phyloP scores from a whole-genome alignment of 2,797 vertebrate species.

The Danio choprae region DNA sequence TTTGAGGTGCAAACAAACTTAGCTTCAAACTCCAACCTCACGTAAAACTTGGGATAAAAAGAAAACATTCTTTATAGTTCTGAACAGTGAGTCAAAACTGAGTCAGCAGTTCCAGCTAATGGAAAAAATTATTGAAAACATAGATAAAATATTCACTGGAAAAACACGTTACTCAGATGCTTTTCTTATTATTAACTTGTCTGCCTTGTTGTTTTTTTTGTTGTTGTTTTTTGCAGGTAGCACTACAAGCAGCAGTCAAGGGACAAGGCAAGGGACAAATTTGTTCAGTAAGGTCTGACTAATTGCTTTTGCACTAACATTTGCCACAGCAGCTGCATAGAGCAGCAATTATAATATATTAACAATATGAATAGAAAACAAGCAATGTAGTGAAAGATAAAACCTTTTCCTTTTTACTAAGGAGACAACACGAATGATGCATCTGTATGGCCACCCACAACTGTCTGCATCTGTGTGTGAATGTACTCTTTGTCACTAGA shows the following conservation, averaged over 20 bases:
- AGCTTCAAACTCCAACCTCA: not conserved
- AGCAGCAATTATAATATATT: constrained; percentile 65
- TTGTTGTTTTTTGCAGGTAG: constrained; percentile 79
- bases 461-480: constrained; percentile 9
- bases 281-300: constrained; percentile 88
- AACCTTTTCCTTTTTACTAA: not conserved
- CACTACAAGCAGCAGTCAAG: constrained; percentile 82
- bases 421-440: not conserved
- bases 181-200: constrained; percentile 20
- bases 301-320: constrained; percentile 71
- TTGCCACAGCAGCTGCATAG: constrained; percentile 56
- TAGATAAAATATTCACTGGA: not conserved
- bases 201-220: constrained; percentile 18
- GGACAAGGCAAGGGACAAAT: constrained; percentile 90
- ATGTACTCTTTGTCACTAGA: constrained; percentile 9
- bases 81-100: constrained; percentile 51
- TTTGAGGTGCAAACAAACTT: not conserved
- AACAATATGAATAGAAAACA: constrained; percentile 56
- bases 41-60: constrained; percentile 28
- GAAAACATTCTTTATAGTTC: constrained; percentile 44
- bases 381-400: constrained; percentile 6
- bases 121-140: constrained; percentile 39
- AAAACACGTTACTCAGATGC: constrained; percentile 16
- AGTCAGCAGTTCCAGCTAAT: constrained; percentile 43
- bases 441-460: constrained; percentile 14